Conservation (phyloP, 2,888 invertebrate species). For the Mactromeris polynyma region DNA sequence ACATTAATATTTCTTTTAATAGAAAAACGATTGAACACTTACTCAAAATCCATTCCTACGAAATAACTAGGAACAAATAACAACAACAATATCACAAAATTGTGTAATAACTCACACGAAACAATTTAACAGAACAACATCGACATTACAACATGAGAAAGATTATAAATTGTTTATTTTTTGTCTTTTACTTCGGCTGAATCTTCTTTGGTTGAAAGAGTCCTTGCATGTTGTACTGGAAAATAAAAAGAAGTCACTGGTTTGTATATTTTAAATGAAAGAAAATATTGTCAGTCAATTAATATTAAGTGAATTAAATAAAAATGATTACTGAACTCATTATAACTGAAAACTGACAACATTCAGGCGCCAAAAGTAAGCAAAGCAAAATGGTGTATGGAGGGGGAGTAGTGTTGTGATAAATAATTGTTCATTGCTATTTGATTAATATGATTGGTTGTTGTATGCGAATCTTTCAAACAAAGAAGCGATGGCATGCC, state of each 20-base stretch:
- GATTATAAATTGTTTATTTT: slow-evolving; percentile 18
- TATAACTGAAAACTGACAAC: neutral
- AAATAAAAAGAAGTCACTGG: slow-evolving; percentile 39
- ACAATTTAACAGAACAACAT: neutral
- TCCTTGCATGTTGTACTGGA: slow-evolving; percentile 70
- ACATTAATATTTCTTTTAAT: too few relatives aligned
- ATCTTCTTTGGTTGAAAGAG: slow-evolving; percentile 72
- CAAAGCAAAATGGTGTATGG: slow-evolving; percentile 7
- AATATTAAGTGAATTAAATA: neutral
- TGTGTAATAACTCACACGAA: neutral
- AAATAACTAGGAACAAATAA: neutral
- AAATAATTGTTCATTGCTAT: neutral
- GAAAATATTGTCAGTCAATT: neutral
- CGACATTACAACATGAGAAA: neutral
- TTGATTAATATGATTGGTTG: neutral
- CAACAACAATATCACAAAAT: slow-evolving; percentile 11
- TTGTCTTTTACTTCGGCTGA: slow-evolving; percentile 64
- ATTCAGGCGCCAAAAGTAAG: slow-evolving; percentile 5
- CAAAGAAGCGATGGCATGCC: neutral
- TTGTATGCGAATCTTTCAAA: slow-evolving; percentile 9
- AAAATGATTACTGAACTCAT: neutral
- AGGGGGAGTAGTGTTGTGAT: neutral
- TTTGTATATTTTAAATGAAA: neutral
- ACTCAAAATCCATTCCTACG: too few relatives aligned
- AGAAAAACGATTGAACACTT: too few relatives aligned